Base-by-base conservation (phyloP, 2,888 invertebrate genomes). In the Amblyjoppa proteus region DNA sequence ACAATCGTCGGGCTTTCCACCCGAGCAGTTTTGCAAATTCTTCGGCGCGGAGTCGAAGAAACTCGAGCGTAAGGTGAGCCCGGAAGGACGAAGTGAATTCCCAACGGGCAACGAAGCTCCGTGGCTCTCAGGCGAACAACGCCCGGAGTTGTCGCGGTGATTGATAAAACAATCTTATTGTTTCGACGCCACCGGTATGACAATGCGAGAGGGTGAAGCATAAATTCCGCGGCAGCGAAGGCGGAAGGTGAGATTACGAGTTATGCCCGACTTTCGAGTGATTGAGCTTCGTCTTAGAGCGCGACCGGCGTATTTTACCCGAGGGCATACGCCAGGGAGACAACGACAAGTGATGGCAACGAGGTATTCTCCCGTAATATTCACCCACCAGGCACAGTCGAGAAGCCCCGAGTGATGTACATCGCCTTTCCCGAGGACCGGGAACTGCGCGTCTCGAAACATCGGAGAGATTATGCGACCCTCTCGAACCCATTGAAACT, bases 381-480 rank as follows among this genome's bases (percentile, higher is more conserved):
- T 83, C 79, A 66, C 68, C 79, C 1, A 53, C 38, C 41, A 66
- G 58, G 34, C 28, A n/a, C 64, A 53, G 58, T 58, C 45, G 16
- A 64, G 51, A 66, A 38, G 53, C 28, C 68, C 3, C 66, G n/a
- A 31, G 51, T 34, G 71, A 56, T 77, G 53, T 64, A 69, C 75
- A 51, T 71, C 81, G 41, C 64, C 56, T 58, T 69, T 49, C 38
- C 20, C 13, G 69, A 58, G 58, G 81, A 49, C 28, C 34, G 45
- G 16, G 79, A 45, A 45, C 41, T n/a, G 25, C 51, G 66, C 38
- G 58, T 79, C 61, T 28, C 58, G 34, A 16, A 79, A 64, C 51
- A 74, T 69, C 71, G 45, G 66, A 51, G 74, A 51, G 69, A 79
- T 83, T 79, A 79, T 74, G 78, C 79, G 78, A 69, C 74, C 78